Conservation (phyloP, 1,140 invertebrate genomes). For the Aporrectodea caliginosa region DNA sequence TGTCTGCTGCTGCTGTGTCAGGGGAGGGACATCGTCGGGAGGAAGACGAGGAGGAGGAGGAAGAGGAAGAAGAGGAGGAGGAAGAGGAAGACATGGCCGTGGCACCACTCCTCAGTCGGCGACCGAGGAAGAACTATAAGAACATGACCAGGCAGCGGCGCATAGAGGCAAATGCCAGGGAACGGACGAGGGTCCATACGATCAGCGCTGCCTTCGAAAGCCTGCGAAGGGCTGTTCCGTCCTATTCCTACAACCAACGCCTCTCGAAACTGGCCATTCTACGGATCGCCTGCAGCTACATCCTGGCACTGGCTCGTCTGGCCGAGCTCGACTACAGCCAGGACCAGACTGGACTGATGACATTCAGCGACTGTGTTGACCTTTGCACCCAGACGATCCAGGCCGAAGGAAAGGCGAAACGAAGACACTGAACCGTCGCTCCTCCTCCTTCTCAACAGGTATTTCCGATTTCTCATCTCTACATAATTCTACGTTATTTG, state of each 20-base stretch:
- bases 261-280: slow-evolving; percentile 85
- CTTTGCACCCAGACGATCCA: slow-evolving; percentile 82
- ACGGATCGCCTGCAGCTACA: slow-evolving; percentile 65
- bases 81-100: too few species aligned
- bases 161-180: slow-evolving; percentile 88
- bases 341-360: slow-evolving; percentile 52
- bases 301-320: slow-evolving; percentile 73
- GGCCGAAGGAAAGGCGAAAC: slow-evolving; percentile 78
- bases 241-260: slow-evolving; percentile 88
- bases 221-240: slow-evolving; percentile 74
- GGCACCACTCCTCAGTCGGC: too few species aligned
- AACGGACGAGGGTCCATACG: slow-evolving; percentile 85
- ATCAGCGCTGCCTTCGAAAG: slow-evolving; percentile 92
- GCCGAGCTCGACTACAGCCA: slow-evolving; percentile 63
- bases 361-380: slow-evolving; percentile 74
- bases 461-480: too few species aligned
- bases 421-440: slow-evolving; percentile 51
- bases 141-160: slow-evolving; percentile 87
- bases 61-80: too few species aligned
- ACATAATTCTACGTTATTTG: too few species aligned
- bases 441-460: too few species aligned
- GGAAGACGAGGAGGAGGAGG: too few species aligned
- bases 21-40: too few species aligned
- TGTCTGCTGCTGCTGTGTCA: too few species aligned
- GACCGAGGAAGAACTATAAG: slow-evolving; percentile 78